Evolutionary conservation across 2,113 vertebrate species (phyloP).

Genomic region (Chlorodrepanis virens): DNA sequence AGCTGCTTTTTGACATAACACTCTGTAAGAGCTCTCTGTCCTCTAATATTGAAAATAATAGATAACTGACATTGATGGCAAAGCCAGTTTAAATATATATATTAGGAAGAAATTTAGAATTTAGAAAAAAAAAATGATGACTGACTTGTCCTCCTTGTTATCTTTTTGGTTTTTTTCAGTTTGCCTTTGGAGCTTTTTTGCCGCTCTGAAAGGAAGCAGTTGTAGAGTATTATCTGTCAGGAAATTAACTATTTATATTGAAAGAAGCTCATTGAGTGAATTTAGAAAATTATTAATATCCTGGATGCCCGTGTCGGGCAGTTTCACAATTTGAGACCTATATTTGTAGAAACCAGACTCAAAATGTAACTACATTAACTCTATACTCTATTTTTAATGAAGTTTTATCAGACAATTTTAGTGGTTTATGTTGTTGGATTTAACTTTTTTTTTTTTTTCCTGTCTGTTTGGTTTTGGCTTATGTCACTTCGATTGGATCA

Average conservation of each 20-base stretch:
- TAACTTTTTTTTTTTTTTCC: neutral
- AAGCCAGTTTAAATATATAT: neutral
- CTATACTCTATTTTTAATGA: neutral
- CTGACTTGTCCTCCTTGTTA: neutral
- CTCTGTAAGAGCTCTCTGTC: neutral
- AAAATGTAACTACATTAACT: neutral
- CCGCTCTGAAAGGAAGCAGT: constrained; percentile 27
- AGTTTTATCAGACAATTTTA: neutral
- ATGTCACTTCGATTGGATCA: neutral
- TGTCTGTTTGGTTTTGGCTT: neutral
- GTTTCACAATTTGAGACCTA: neutral
- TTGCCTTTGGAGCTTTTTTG: constrained; percentile 32
- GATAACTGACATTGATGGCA: neutral
- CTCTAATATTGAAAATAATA: neutral
- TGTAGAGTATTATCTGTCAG: constrained; percentile 20
- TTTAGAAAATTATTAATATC: constrained; percentile 1
- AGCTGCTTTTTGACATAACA: neutral
- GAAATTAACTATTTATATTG: constrained; percentile 12
- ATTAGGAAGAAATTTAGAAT: neutral
- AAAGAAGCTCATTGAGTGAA: neutral
- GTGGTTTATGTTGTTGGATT: neutral
- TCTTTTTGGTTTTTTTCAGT: neutral
- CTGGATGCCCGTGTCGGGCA: neutral
- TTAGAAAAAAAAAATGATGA: neutral
- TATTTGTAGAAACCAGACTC: neutral